These are phyloP conservation scores for Glareola pratincola DNA, from an alignment of 2,113 vertebrate species.

Conservation along the genomic window DNA sequence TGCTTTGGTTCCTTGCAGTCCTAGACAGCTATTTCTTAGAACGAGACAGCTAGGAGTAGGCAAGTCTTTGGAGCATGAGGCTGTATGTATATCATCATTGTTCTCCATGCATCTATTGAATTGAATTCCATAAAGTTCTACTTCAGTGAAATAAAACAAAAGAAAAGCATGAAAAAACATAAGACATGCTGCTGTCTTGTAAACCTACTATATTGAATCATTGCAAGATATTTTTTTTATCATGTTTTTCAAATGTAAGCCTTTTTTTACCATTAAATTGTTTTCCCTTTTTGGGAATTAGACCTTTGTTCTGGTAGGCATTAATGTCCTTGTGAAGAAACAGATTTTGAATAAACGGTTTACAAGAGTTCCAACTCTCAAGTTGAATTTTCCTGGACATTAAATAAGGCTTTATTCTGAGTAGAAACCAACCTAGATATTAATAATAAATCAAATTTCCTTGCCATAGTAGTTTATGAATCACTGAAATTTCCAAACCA, in stretches of 20 bases:
- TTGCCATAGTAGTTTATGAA: neutral
- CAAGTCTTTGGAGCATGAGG: neutral
- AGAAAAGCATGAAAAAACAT: neutral
- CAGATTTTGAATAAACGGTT: neutral
- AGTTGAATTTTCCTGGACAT: neutral
- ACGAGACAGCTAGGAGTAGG: neutral
- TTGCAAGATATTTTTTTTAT: neutral
- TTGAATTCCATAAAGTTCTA: neutral
- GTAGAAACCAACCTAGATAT: neutral
- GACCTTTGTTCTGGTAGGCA: neutral
- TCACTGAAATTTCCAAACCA: neutral
- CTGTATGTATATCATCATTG: neutral
- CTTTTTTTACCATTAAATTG: neutral
- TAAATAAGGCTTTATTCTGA: neutral
- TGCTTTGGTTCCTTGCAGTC: neutral
- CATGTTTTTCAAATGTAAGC: fast-evolving
- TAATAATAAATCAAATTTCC: neutral
- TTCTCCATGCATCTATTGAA: neutral
- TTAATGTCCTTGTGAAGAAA: neutral
- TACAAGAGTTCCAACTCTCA: neutral
- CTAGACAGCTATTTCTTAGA: neutral
- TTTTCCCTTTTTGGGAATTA: neutral
- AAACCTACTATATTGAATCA: neutral
- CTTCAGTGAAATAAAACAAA: neutral
- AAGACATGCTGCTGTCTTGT: neutral